Evolutionary conservation across 2,888 invertebrate genomes (phyloP).

Genomic region (Myopa tessellatipennis): DNA sequence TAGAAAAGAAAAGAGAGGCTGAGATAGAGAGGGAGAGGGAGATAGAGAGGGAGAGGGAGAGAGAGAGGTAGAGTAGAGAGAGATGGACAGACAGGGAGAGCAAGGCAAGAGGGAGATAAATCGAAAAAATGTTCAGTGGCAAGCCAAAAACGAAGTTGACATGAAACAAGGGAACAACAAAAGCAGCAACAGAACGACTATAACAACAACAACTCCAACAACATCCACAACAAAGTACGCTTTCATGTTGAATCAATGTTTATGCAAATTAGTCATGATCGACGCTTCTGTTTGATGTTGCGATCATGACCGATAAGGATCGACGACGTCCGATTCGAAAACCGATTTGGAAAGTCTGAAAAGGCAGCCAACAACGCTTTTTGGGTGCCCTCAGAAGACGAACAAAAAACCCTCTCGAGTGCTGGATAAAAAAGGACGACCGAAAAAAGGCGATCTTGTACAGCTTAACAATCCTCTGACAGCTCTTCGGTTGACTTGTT

Average conservation of each 20-base stretch:
- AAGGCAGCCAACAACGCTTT: neutral
- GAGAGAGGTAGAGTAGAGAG: neutral
- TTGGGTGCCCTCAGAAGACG: neutral
- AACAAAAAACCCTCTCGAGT: neutral
- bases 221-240: neutral
- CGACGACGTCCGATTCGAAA: constrained; percentile 20
- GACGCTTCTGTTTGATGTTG: constrained; percentile 39
- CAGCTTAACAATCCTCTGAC: neutral
- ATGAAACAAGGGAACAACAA: neutral
- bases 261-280: constrained; percentile 37
- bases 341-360: constrained; percentile 16
- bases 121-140: neutral
- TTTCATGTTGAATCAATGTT: constrained; percentile 34
- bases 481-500: no score
- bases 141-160: neutral
- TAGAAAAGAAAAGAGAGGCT: neutral
- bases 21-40: constrained; percentile 7
- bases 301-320: constrained; percentile 29
- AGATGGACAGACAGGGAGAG: neutral
- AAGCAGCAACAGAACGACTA: neutral
- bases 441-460: neutral
- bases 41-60: constrained; percentile 11
- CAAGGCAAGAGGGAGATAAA: no score
- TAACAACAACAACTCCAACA: constrained; percentile 6
- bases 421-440: neutral